Base-by-base conservation (phyloP, 2,888 invertebrate genomes). In the Macropis europaea region DNA sequence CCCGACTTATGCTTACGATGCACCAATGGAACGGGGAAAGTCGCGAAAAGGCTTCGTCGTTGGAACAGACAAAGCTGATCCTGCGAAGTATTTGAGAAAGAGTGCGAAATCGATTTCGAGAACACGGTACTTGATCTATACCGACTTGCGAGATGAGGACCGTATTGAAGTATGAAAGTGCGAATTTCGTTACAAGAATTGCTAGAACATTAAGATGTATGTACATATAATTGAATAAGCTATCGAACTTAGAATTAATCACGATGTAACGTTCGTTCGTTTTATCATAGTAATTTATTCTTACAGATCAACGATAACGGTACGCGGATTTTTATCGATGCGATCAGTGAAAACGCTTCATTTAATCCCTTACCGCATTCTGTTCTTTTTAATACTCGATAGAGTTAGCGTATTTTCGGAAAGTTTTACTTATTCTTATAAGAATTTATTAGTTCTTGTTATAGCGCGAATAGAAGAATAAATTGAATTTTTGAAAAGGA, bases 241-340 rank as follows among this genome's bases (percentile, higher is more conserved):
- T 38, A 50, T 43, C n/a, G 26, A 56, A 53, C 48, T 11, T 73
- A 77, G 66, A 56, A 53, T 71, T 66, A 71, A 70, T n/a, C 15
- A 62, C 61, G 38, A 38, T 32, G n/a, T 72, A 77, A 69, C 5
- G 56, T 45, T 72, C 69, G 63, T 59, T 61, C 60, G 53, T 69
- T 80, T n/a, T 63, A 74, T 42, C 45, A 72, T 67, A 74, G 52
- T 77, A 77, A 79, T 79, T 79, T 80, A 79, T 79, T 77, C 57
- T 71, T 73, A 61, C 60, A 57, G 40, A 43, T 56, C 50, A 34
- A 52, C 28, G 57, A 59, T 26, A 54, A 64, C 17, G 17, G 47
- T 52, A 64, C 53, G 50, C 34, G 40, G 17, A 54, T 64, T 54
- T 71, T 54, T 64, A 26, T 15, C 3, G 22, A 40, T 28, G 26